Conservation (phyloP, 1,140 invertebrate genomes). For the Sipha flava region DNA sequence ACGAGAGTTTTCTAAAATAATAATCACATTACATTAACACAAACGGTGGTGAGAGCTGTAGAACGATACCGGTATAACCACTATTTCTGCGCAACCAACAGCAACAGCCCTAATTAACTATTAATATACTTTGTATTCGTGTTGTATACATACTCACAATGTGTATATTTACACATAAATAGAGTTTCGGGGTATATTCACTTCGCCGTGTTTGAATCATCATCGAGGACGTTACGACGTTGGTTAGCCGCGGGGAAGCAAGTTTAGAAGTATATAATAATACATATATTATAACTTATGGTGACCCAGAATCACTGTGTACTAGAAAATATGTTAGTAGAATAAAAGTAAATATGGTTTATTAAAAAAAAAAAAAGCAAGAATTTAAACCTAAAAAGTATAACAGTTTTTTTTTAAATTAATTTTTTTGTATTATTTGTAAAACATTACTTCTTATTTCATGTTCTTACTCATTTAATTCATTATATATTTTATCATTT, state of each 20-base stretch:
- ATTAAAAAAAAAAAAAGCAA: too few species aligned
- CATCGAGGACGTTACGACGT: neutral
- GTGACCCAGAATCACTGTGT: neutral
- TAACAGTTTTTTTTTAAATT: too few species aligned
- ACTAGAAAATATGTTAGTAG: neutral
- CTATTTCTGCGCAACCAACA: neutral
- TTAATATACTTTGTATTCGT: neutral
- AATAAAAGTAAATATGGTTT: too few species aligned
- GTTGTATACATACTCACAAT: neutral
- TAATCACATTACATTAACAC: neutral
- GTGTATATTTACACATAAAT: neutral
- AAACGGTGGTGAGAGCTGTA: neutral
- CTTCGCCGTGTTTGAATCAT: neutral
- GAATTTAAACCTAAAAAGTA: too few species aligned
- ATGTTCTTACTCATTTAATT: too few species aligned
- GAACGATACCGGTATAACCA: neutral
- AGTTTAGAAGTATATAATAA: neutral
- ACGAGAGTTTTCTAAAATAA: conserved; percentile 11
- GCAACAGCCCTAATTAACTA: conserved; percentile 1
- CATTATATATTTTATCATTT: too few species aligned
- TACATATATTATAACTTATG: neutral
- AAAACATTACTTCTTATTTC: too few species aligned
- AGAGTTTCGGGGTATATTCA: neutral
- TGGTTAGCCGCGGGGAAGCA: neutral
- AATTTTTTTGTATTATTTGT: too few species aligned